Evolutionary conservation across 2,113 vertebrate species (phyloP), one percentile per base, ranked within the genome.

Genomic region (Nettapus auritus): DNA sequence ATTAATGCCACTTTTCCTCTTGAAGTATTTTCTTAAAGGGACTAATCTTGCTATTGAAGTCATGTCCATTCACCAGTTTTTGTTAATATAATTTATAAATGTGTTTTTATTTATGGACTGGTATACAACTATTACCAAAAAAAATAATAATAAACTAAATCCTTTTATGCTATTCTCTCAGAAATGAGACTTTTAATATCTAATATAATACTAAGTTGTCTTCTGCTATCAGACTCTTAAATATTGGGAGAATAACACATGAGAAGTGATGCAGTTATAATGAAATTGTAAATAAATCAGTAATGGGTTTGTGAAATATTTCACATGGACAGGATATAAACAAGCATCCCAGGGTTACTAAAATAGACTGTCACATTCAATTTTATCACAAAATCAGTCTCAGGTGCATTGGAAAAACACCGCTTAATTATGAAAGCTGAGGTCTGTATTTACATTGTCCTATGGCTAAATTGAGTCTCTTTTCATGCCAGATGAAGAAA

Each of bases 311-410:
- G 46, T 92, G 62, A 89, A 94, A 96, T 82, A 90, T 81, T 94
- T 91, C 75, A 85, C 59, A 79, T 53, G 83, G 87, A 83, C 29
- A 63, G 87, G 44, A 40, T 67, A 76, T 59, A 84, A 92, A 83
- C n/a, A 91, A 88, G 14, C 44, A 79, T 83, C 6, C 5, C 36
- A 79, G 33, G 18, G 19, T 89, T 89, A 53, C 53, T 67, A 94
- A 87, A 91, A 78, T 66, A 79, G 64, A 42, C 36, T 66, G 86
- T 87, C 89, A 93, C 26, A 76, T 83, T 33, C 52, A 71, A 71
- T 97, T 90, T 86, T 75, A 67, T 90, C 46, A 84, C 33, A 57
- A 42, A 89, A 40, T 84, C 50, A 78, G 29, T 94, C 44, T 88
- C 81, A 88, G 50, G 18, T 70, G 33, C 13, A 88, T 31, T 16